Evolutionary conservation across 1,140 invertebrate species (phyloP).

Genomic region (Sitobion miscanthi): DNA sequence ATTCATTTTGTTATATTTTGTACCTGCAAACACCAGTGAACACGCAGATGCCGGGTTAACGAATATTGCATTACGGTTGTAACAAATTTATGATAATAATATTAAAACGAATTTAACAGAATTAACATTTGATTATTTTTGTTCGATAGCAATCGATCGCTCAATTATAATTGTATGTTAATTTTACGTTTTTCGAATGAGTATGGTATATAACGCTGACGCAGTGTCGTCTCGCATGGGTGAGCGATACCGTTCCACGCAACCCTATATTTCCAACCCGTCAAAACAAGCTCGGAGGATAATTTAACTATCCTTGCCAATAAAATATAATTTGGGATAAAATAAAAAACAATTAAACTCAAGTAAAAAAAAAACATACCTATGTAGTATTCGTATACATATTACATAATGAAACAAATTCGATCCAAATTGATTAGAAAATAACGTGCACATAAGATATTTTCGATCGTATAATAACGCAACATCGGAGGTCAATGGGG

Average conservation of each 20-base stretch:
- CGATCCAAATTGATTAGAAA: not conserved
- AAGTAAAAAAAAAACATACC: not conserved
- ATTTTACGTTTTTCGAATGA: not conserved
- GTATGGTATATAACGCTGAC: not conserved
- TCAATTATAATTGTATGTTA: not conserved
- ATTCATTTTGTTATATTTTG: not conserved
- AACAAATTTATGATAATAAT: conserved; percentile 9
- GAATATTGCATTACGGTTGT: not conserved
- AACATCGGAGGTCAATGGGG: not conserved
- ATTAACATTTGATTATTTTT: conserved; percentile 17
- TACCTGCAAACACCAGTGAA: not conserved
- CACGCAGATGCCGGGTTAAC: not conserved
- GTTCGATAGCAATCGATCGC: not conserved
- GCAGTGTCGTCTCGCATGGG: not conserved
- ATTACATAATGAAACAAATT: not conserved
- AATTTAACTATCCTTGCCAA: not conserved
- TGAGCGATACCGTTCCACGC: not conserved
- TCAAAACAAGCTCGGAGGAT: not conserved
- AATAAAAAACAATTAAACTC: not conserved
- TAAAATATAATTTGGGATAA: not conserved
- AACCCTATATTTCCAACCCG: not conserved
- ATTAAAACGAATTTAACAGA: not conserved
- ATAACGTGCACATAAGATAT: not conserved
- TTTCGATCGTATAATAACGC: not conserved
- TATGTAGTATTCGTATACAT: not conserved